Evolutionary conservation across 2,113 vertebrate species (phyloP).

Genomic region (Lepus europaeus): DNA sequence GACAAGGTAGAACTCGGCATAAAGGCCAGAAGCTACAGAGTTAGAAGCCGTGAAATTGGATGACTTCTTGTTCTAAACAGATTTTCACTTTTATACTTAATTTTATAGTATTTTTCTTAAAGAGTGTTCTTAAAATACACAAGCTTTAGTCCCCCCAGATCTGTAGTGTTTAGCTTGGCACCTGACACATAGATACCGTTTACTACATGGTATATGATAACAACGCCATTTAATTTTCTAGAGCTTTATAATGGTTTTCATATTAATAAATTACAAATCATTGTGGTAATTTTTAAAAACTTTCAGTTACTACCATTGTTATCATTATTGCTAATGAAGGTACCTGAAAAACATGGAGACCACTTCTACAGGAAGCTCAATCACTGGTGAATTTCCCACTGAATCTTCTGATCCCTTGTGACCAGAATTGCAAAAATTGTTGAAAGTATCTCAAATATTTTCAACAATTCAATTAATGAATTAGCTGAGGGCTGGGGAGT

Average conservation of each 20-base stretch:
- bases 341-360: background rate
- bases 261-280: conserved; percentile 7
- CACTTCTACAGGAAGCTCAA: background rate
- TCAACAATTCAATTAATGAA: background rate
- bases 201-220: background rate
- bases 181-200: background rate
- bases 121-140: background rate
- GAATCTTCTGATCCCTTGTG: background rate
- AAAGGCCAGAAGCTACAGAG: background rate
- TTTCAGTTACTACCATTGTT: background rate
- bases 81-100: background rate
- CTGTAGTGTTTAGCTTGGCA: background rate
- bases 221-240: background rate
- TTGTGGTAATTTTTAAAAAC: background rate
- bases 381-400: background rate
- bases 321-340: background rate
- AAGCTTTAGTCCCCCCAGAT: background rate
- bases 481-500: background rate
- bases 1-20: background rate
- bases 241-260: background rate
- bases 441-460: background rate
- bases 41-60: background rate
- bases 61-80: background rate
- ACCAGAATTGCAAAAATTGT: background rate
- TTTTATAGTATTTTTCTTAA: background rate